Percentiles rank a stretch among this genome's conserved stretches.
Evolutionary conservation across 2,888 invertebrate genomes (phyloP).

Genomic region (Ectropis crepuscularia): DNA sequence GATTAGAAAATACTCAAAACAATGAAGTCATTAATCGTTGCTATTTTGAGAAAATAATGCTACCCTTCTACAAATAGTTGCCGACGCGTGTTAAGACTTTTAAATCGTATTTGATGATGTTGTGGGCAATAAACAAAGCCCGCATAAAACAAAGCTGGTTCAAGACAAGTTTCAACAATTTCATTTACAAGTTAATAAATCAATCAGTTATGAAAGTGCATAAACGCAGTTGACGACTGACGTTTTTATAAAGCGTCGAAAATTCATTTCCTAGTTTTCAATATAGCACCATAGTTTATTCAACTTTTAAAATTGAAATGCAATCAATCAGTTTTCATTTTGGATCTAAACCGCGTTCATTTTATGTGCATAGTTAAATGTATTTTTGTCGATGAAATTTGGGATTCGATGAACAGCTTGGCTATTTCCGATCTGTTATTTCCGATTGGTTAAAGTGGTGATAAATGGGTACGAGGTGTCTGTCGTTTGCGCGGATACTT

Average conservation of each 20-base stretch:
- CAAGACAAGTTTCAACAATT: constrained; percentile 27
- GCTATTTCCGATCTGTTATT: constrained; percentile 20
- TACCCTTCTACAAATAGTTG: constrained; percentile 24
- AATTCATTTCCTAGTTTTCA: constrained; percentile 36
- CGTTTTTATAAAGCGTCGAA: constrained; percentile 41
- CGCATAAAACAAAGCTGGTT: constrained; percentile 13
- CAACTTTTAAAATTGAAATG: constrained; percentile 45
- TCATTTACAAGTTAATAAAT: constrained; percentile 39
- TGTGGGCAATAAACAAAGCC: constrained; percentile 26
- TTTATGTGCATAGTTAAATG: constrained; percentile 47
- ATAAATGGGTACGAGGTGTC: constrained; percentile 7
- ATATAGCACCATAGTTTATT: constrained; percentile 38
- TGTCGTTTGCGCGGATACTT: constrained; percentile 7
- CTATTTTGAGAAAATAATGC: constrained; percentile 54
- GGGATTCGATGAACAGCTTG: constrained; percentile 37
- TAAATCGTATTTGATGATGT: constrained; percentile 28
- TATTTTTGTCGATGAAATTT: constrained; percentile 50
- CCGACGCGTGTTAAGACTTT: constrained; percentile 24
- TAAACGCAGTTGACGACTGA: constrained; percentile 38
- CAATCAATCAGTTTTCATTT: constrained; percentile 50
- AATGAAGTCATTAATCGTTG: constrained; percentile 62
- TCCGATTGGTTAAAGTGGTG: constrained; percentile 24
- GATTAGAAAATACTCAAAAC: constrained; percentile 66
- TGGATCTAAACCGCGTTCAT: constrained; percentile 43
- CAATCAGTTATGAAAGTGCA: constrained; percentile 26